phyloP scores from a whole-genome alignment of 2,797 vertebrate genomes.

The Sebastes glaucus region DNA sequence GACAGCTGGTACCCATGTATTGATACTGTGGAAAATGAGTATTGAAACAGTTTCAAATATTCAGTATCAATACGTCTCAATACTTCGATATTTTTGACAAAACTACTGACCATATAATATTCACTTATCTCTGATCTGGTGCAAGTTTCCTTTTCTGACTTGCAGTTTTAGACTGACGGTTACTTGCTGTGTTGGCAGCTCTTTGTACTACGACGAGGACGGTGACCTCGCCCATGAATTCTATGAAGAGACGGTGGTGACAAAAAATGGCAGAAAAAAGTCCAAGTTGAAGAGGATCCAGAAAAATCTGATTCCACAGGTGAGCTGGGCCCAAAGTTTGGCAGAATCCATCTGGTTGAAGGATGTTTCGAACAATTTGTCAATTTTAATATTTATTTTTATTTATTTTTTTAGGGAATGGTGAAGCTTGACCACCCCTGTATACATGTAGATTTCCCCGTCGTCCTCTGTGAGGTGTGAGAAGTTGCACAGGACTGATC shows the following conservation, averaged over 20 bases:
- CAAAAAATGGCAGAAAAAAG: constrained; percentile 94
- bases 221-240: constrained; percentile 98
- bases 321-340: constrained; percentile 55
- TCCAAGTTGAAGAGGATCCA: constrained; percentile 97
- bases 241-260: constrained; percentile 96
- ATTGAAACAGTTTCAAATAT: no score
- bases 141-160: neutral
- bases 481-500: constrained; percentile 23
- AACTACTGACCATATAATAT: no score
- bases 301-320: constrained; percentile 98
- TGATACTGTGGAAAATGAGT: no score
- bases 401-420: constrained; percentile 84
- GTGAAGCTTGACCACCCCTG: constrained; percentile 94
- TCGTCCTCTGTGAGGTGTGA: constrained; percentile 97
- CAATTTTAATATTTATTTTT: neutral
- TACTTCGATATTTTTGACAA: no score
- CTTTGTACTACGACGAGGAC: constrained; percentile 97
- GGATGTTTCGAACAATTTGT: neutral
- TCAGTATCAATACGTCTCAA: no score
- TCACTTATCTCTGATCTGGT: neutral
- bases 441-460: constrained; percentile 97
- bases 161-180: neutral
- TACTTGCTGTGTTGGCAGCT: constrained; percentile 80
- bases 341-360: neutral
- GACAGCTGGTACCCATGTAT: no score